A percentile compares a stretch with the other conserved stretches of the same genome.
These are phyloP conservation scores for Pollachius pollachius DNA, from an alignment of 2,113 vertebrate species.

Conservation along the genomic window DNA sequence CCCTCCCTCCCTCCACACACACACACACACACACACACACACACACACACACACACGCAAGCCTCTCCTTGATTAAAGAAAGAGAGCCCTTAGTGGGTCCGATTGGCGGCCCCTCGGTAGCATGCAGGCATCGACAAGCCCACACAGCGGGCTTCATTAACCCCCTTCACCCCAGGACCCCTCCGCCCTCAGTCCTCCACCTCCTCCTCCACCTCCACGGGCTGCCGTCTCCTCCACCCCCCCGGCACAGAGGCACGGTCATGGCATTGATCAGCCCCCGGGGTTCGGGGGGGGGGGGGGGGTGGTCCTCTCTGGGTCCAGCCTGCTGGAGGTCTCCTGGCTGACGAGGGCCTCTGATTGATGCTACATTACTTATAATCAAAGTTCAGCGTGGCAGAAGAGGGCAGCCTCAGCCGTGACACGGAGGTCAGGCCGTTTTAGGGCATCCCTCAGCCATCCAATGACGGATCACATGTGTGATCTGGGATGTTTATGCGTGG, in stretches of 20 bases:
- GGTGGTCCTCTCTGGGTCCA: conserved; percentile 37
- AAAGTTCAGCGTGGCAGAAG: conserved; percentile 39
- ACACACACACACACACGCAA: neutral
- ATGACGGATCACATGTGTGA: conserved; percentile 25
- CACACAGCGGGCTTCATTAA: conserved; percentile 58
- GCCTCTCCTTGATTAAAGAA: conserved; percentile 73
- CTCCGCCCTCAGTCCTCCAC: conserved; percentile 30
- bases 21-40: no score
- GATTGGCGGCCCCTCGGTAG: conserved; percentile 44
- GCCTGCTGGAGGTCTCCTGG: conserved; percentile 45
- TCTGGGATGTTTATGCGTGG: conserved; percentile 5
- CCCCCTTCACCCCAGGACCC: conserved; percentile 65
- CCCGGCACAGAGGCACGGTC: conserved; percentile 26
- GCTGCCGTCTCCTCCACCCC: conserved; percentile 11
- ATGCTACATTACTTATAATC: conserved; percentile 59
- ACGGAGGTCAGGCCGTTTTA: conserved; percentile 26
- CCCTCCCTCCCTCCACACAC: conserved; percentile 3
- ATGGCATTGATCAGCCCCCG: conserved; percentile 43
- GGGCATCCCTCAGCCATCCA: conserved; percentile 16
- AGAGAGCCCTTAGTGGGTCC: conserved; percentile 36
- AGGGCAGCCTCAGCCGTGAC: conserved; percentile 3
- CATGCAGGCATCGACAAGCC: conserved; percentile 54
- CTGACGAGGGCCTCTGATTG: conserved; percentile 44
- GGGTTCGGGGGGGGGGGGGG: conserved; percentile 19
- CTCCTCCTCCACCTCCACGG: conserved; percentile 29